These are phyloP conservation scores for Brachionus rubens DNA, from an alignment of 1,140 invertebrate genomes.

Conservation along the genomic window DNA sequence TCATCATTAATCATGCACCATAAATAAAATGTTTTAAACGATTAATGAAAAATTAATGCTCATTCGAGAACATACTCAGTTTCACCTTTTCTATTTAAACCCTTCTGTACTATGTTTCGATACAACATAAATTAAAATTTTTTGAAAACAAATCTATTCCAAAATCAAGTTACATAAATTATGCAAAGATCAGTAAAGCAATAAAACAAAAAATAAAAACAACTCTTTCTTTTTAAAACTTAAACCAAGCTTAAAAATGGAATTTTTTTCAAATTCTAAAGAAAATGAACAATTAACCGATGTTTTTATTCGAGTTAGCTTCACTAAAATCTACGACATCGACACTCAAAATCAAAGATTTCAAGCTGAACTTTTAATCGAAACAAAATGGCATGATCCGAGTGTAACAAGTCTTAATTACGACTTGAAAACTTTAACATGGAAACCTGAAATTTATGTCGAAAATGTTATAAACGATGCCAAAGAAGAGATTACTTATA, in stretches of 20 bases:
- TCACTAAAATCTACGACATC: constrained; percentile 15
- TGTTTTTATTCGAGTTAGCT: background rate
- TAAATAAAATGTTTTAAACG: no score
- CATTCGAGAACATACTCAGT: no score
- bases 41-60: no score
- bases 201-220: background rate
- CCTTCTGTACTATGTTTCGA: no score
- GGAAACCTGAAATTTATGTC: constrained; percentile 23
- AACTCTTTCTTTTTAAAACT: background rate
- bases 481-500: constrained; percentile 22
- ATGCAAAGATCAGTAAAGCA: background rate
- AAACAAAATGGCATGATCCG: constrained; percentile 24
- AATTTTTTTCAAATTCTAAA: background rate
- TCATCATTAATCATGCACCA: no score
- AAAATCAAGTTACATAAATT: background rate
- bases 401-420: background rate
- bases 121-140: no score
- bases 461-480: constrained; percentile 35
- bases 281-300: background rate
- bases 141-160: no score
- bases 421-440: background rate
- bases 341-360: constrained; percentile 44
- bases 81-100: no score
- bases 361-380: constrained; percentile 38
- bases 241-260: no score